A percentile compares a stretch with the other conserved stretches of the same genome.
Conservation (phyloP, 2,888 invertebrate genomes). For the Caenorhabditis wallacei region DNA sequence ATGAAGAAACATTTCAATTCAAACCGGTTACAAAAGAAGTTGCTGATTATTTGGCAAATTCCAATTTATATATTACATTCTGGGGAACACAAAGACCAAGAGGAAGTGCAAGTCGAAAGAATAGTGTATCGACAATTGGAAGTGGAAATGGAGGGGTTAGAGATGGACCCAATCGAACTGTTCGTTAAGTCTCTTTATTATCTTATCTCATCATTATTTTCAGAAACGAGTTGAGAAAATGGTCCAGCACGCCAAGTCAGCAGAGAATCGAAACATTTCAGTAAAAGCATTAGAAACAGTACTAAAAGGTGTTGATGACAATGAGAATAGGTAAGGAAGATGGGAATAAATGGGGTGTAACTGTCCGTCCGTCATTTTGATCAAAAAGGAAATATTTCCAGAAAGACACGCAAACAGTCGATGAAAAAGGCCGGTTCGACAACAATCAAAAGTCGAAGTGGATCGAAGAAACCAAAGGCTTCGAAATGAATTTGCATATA, state of each 20-base stretch:
- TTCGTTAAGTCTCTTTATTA: conserved; percentile 4
- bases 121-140: conserved; percentile 53
- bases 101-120: conserved; percentile 36
- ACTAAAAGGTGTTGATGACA: conserved; percentile 50
- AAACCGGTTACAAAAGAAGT: conserved; percentile 85
- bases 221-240: conserved; percentile 71
- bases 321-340: conserved; percentile 52
- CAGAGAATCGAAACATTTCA: conserved; percentile 68
- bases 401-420: conserved; percentile 61
- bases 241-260: conserved; percentile 62
- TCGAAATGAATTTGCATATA: conserved; percentile 55
- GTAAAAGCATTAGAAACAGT: conserved; percentile 70
- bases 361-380: neutral
- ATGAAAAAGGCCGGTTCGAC: conserved; percentile 59
- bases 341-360: neutral
- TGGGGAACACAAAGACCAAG: conserved; percentile 84
- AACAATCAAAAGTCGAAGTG: conserved; percentile 52
- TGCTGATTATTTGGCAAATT: conserved; percentile 84
- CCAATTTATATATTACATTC: conserved; percentile 85
- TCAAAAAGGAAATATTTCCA: conserved; percentile 11
- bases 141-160: conserved; percentile 13
- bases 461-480: conserved; percentile 54
- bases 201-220: too few species aligned
- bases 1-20: conserved; percentile 84
- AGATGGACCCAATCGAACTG: conserved; percentile 46